Evolutionary conservation across 1,140 invertebrate genomes (phyloP).

Genomic region (Drosophila busckii): DNA sequence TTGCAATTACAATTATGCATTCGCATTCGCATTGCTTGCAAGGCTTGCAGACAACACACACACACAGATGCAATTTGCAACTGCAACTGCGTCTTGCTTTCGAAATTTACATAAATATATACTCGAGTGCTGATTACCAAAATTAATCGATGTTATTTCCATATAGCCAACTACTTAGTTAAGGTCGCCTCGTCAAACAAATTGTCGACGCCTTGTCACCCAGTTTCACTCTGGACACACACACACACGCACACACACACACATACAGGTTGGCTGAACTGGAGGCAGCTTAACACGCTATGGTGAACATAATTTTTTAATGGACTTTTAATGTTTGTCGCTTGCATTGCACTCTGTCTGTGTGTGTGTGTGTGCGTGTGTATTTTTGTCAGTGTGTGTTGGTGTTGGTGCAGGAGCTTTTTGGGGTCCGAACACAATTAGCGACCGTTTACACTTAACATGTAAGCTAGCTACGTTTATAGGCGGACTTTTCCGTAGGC

Average conservation of each 20-base stretch:
- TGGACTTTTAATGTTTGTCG: slow-evolving; percentile 73
- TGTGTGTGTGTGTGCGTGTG: slow-evolving; percentile 5
- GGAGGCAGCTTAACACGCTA: slow-evolving; percentile 36
- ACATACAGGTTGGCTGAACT: slow-evolving; percentile 57
- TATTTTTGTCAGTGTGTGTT: slow-evolving; percentile 10
- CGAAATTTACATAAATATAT: slow-evolving; percentile 38
- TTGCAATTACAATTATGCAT: slow-evolving; percentile 70
- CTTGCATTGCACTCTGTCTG: slow-evolving; percentile 33
- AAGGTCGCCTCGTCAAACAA: slow-evolving; percentile 33
- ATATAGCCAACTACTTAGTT: slow-evolving; percentile 14
- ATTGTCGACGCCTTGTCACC: slow-evolving; percentile 23
- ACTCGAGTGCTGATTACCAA: slow-evolving; percentile 16
- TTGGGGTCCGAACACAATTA: slow-evolving; percentile 60
- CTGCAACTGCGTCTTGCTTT: slow-evolving; percentile 52
- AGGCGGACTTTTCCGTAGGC: slow-evolving; percentile 43
- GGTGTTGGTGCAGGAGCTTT: slow-evolving; percentile 37
- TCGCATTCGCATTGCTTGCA: background rate
- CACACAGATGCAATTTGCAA: slow-evolving; percentile 27
- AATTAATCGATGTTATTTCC: no score
- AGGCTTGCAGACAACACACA: no score
- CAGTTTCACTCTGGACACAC: slow-evolving; percentile 17
- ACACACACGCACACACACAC: slow-evolving; percentile 17
- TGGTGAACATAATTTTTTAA: slow-evolving; percentile 67
- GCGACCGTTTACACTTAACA: slow-evolving; percentile 52
- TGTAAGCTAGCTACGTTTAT: slow-evolving; percentile 41